Evolutionary conservation across 2,113 vertebrate species (phyloP), one percentile per base, ranked within the genome.

Genomic region (Sebastes schlegelii): DNA sequence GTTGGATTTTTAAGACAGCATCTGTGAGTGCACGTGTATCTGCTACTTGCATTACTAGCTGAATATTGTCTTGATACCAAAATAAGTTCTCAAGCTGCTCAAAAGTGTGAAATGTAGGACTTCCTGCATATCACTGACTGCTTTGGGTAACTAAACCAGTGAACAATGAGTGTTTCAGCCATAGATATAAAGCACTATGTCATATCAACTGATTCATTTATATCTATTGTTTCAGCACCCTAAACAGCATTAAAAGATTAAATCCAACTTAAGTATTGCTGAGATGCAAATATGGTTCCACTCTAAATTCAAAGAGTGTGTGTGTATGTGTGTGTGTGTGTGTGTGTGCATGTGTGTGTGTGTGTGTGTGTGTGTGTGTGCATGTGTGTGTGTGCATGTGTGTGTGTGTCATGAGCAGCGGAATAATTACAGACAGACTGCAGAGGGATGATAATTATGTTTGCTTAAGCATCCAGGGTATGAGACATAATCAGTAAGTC

Each of bases 361-460:
- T 42, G 66, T 12, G 12, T 23, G 48, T 49, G 54, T 62, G 51
- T 64, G 70, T 52, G 23, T 23, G 23, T 23, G 23, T 23, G 23
- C 23, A 1, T 23, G 19, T 26, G 12, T 66, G 3, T 46, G 34
- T 23, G 19, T 64, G 21, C 45, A n/a, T n/a, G 26, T 23, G 54
- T 42, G 66, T 12, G 54, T 62, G 51, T 64, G 70, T 58, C 57
- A 21, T 16, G 17, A 68, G 42, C 55, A 80, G 74, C 2, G 54
- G 21, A 34, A 71, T 72, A 86, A 86, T 82, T 81, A 86, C 58
- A 84, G 60, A 74, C 46, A 64, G 58, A 73, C 74, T 70, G 70
- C 54, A 77, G 57, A 69, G 46, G 40, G 65, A 84, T 23, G 61
- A 78, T 82, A 76, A 75, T 73, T 80, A 79, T 40, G 70, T 79